Evolutionary conservation across 2,888 invertebrate genomes (phyloP), one percentile per base, ranked within the genome.

Genomic region (Coelinius sp.): DNA sequence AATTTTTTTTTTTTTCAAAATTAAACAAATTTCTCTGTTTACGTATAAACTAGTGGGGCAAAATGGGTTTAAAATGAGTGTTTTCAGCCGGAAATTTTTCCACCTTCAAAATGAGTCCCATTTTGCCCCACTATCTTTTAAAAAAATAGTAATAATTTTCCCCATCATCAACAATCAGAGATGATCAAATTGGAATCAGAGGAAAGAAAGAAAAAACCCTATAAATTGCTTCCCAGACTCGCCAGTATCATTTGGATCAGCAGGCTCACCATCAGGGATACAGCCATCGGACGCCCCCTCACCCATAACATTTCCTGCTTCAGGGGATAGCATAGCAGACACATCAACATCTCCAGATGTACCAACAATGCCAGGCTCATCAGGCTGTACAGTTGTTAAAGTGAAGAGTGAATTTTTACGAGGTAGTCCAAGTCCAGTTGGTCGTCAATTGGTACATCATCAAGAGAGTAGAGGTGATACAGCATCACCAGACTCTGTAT

Each of bases 331-430:
- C 88, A 94, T 95, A 90, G 95, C 95, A 88, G 96, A 96, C 90
- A 95, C 96, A 88, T 95, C 95, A 89, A 95, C 95, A 88, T 96
- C 96, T 88, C 95, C 95, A 88, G 96, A 96, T 90, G 96, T 96
- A 90, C 90, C 92, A 85, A 63, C 44, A 24, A 93, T 94, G 88
- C 95, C 95, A 88, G 92, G 94, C 88, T 95, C 95, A 87, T 95
- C 95, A 88, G 88, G 85, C 82, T 86, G 88, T 82, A 85, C 85
- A 68, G 82, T 84, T 82, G 82, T 87, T 83, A 87, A 85, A 82
- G 86, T 87, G 70, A 86, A 87, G 78, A 86, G 81, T 79, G 87
- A 87, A 81, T 87, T 84, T 79, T 81, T 85, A 76, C 83, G 86
- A 91, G 91, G 89, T 90, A 91, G 88, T 90, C 91, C 88, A 78